Conservation (phyloP, 2,797 vertebrate genomes). For the Leptodactylus fallax region DNA sequence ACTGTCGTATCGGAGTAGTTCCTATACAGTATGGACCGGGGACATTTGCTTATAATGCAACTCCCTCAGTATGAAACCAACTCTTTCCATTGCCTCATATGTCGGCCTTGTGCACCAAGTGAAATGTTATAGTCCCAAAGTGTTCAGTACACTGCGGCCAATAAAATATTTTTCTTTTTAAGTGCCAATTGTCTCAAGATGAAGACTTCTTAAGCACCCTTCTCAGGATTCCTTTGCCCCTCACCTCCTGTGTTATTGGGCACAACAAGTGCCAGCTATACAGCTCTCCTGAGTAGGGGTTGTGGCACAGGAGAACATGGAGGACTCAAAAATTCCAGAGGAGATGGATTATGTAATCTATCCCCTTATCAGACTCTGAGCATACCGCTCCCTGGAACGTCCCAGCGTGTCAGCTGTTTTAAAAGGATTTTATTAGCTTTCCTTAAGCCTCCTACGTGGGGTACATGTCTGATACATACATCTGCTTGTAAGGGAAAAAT, state of each 20-base stretch:
- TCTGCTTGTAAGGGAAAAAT: neutral
- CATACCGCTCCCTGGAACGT: neutral
- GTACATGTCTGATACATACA: neutral
- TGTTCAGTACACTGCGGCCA: neutral
- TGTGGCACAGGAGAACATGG: neutral
- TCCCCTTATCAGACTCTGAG: neutral
- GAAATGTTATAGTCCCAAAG: neutral
- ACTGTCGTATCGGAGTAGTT: too few relatives aligned
- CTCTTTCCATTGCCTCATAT: neutral
- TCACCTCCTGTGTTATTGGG: too few relatives aligned
- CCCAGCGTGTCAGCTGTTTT: constrained; percentile 13
- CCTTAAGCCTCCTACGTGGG: neutral
- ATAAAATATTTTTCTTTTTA: neutral
- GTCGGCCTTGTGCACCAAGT: neutral
- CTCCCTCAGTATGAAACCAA: too few relatives aligned
- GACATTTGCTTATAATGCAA: too few relatives aligned
- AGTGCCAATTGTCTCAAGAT: neutral
- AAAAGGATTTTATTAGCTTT: neutral
- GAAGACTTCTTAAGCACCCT: neutral
- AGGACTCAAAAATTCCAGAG: neutral
- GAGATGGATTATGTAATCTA: neutral
- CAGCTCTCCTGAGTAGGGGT: neutral
- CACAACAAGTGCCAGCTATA: too few relatives aligned
- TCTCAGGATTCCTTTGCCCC: neutral
- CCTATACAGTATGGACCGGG: too few relatives aligned